A percentile compares a stretch with the other conserved stretches of the same genome.
Evolutionary conservation across 1,140 invertebrate genomes (phyloP).

Genomic region (Apis laboriosa): DNA sequence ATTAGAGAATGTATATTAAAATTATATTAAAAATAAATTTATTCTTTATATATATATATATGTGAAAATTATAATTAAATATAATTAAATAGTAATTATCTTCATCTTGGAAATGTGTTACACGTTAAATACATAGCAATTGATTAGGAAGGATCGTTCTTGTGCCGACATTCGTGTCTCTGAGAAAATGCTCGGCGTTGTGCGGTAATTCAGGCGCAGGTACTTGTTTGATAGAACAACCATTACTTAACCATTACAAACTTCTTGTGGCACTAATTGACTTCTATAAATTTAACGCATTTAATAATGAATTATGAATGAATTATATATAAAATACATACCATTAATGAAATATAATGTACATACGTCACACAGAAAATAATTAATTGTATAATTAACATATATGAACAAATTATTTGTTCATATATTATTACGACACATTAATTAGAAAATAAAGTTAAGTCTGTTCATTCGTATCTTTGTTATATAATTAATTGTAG

Average conservation of each 20-base stretch:
- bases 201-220: background rate
- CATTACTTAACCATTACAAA: background rate
- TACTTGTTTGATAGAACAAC: background rate
- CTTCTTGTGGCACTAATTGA: background rate
- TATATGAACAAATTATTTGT: background rate
- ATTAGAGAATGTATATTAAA: background rate
- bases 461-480: background rate
- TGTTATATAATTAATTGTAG: background rate
- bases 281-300: background rate
- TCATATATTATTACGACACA: too few relatives aligned
- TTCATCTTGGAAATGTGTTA: background rate
- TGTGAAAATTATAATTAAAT: background rate
- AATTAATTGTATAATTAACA: background rate
- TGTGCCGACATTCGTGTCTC: constrained; percentile 10
- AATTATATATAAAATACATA: background rate
- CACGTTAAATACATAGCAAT: background rate
- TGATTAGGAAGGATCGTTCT: background rate
- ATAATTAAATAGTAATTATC: background rate
- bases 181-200: background rate
- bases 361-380: background rate
- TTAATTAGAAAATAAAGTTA: background rate
- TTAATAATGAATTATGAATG: background rate
- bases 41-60: too few relatives aligned
- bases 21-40: background rate
- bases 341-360: background rate